Evolutionary conservation across 1,140 invertebrate species (phyloP), one percentile per base, ranked within the genome.

Genomic region (Drosophila auraria): DNA sequence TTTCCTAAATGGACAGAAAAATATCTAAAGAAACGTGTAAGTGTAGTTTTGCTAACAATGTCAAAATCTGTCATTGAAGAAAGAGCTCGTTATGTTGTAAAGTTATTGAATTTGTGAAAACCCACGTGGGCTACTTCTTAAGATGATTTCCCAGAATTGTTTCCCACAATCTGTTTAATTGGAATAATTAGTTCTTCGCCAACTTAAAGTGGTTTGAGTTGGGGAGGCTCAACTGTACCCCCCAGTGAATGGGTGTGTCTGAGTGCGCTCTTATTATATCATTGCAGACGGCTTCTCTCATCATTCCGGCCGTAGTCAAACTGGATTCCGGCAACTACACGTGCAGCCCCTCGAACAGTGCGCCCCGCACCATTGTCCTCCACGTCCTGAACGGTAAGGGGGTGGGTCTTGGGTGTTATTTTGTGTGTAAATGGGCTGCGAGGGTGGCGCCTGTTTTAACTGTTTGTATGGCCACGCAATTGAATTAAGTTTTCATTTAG

Each of bases 401-500:
- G 63, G 27, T 30, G 2, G 8, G 20, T 11, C 15, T 60, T 7
- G 23, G 40, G 23, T 17, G 27, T 23, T 33, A 7, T 4, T 3
- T 57, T 62, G 63, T 42, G 56, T 23, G 64, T 9, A 11, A 12
- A 25, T 30, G 38, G 36, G 47, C 33, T 47, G 49, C 23, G 36
- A 40, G 53, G 45, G n/a, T 36, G 47, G 49, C 63, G 63, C 70
- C 53, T 15, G 44, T 40, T 30, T 73, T 61, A 90, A 84, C 73
- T 89, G 84, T 79, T 86, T 89, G 70, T 76, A 65, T 68, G 64
- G 75, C 78, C 65, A 59, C 70, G 82, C 86, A 89, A 91, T 91
- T 87, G 89, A 87, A 91, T 91, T 91, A 91, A 91, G 84, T 91
- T 91, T 91, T 91, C 84, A 91, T 91, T 91, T 91, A 87, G 80